phyloP scores from a whole-genome alignment of 1,140 invertebrate species.

The Drosophila kurseongensis region DNA sequence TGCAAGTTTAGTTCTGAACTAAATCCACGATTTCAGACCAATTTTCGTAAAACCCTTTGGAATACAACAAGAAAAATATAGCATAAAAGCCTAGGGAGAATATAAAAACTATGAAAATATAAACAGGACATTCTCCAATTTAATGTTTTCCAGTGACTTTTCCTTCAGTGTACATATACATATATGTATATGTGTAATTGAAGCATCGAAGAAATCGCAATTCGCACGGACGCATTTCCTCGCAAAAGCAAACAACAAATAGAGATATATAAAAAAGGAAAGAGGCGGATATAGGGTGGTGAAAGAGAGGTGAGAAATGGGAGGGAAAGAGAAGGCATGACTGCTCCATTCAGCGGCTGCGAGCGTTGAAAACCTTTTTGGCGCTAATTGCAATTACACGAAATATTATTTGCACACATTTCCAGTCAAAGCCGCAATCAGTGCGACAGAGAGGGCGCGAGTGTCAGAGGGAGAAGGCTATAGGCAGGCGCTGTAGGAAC shows the following conservation, averaged over 20 bases:
- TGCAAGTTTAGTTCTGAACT: no score
- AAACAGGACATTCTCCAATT: neutral
- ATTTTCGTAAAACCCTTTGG: no score
- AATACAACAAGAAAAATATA: no score
- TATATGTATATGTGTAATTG: conserved; percentile 13
- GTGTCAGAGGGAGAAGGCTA: no score
- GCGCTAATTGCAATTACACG: conserved; percentile 71
- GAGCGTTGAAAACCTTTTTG: conserved; percentile 44
- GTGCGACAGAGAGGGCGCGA: neutral
- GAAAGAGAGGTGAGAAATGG: neutral
- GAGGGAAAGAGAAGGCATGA: conserved; percentile 10
- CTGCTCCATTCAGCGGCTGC: conserved; percentile 5
- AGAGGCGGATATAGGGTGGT: neutral
- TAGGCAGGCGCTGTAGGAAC: neutral
- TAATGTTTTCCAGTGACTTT: neutral
- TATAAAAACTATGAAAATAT: no score
- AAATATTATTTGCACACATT: conserved; percentile 71
- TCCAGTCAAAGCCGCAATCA: conserved; percentile 42
- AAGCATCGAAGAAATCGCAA: conserved; percentile 33
- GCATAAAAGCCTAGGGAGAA: no score
- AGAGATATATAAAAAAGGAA: conserved; percentile 12
- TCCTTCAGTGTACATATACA: neutral
- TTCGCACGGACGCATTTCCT: conserved; percentile 56
- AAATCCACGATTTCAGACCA: no score
- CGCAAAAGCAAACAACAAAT: conserved; percentile 43